A percentile compares a stretch with the other conserved stretches of the same genome.
Conservation (phyloP, 37 sponge, comb jelly and placozoan species). For the Beroe ovata region DNA sequence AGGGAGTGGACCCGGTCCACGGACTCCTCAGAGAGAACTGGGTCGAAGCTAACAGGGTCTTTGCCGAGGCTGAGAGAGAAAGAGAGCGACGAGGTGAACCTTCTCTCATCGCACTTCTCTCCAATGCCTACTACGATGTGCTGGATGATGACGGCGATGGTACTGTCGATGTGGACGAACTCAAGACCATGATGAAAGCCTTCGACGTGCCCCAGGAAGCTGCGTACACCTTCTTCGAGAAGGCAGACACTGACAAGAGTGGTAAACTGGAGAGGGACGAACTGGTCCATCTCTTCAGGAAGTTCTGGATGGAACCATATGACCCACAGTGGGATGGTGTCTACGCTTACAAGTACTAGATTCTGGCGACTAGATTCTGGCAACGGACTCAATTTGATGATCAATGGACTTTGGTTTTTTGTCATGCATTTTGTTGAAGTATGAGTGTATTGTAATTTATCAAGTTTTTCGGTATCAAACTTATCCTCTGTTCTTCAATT, state of each 20-base stretch:
- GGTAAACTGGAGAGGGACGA: slow-evolving; percentile 31
- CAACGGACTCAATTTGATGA: neutral
- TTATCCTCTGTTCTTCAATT: too few relatives aligned
- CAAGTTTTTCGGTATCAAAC: too few relatives aligned
- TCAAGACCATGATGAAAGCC: slow-evolving; percentile 64
- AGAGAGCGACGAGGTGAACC: slow-evolving; percentile 47
- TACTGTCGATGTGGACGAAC: slow-evolving; percentile 44
- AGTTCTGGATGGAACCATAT: slow-evolving; percentile 60
- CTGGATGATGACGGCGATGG: slow-evolving; percentile 58
- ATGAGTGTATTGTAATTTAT: neutral
- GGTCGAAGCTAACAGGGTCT: slow-evolving; percentile 57
- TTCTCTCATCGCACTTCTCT: slow-evolving; percentile 38
- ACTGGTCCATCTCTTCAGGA: slow-evolving; percentile 64
- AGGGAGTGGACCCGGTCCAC: slow-evolving; percentile 23
- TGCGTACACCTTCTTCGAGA: slow-evolving; percentile 55
- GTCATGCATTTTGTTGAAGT: neutral
- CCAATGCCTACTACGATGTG: slow-evolving; percentile 52
- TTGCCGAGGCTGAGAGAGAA: slow-evolving; percentile 61
- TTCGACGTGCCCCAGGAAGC: slow-evolving; percentile 58
- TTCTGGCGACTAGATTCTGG: too few relatives aligned
- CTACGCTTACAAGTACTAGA: neutral
- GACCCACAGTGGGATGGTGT: slow-evolving; percentile 14
- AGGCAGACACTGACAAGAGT: slow-evolving; percentile 52
- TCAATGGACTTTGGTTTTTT: neutral
- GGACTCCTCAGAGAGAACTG: slow-evolving; percentile 14